Conservation (phyloP, 2,797 vertebrate species). For the Cacajao melanocephalus region DNA sequence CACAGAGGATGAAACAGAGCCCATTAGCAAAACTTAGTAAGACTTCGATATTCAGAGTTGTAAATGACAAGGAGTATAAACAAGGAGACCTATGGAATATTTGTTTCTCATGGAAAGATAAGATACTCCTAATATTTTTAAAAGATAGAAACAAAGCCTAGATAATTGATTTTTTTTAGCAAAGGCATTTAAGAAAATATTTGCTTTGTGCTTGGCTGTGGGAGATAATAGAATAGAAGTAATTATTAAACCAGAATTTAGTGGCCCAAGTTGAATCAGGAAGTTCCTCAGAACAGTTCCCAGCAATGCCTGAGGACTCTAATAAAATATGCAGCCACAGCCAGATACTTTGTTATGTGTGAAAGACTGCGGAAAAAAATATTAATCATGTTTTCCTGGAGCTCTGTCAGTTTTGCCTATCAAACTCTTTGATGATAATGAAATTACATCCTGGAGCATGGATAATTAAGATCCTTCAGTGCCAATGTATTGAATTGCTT, state of each 20-base stretch:
- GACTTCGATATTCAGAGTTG: conserved; percentile 23
- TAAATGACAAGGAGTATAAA: conserved; percentile 39
- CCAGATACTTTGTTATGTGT: background rate
- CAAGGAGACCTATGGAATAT: conserved; percentile 1
- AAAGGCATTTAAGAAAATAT: conserved; percentile 54
- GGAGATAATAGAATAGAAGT: conserved; percentile 32
- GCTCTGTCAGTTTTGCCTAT: background rate
- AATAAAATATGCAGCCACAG: background rate
- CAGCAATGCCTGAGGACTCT: background rate
- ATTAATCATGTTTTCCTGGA: background rate
- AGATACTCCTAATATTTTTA: conserved; percentile 32
- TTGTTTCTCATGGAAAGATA: conserved; percentile 60
- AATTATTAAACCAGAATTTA: conserved; percentile 58
- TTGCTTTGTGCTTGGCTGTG: conserved; percentile 37
- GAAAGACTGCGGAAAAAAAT: background rate
- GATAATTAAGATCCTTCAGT: background rate
- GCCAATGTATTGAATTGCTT: background rate
- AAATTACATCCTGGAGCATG: background rate
- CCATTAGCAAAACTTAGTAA: background rate
- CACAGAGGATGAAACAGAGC: background rate
- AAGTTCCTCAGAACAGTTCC: conserved; percentile 17
- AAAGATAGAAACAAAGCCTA: conserved; percentile 36
- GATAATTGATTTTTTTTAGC: conserved; percentile 40
- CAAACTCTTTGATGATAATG: background rate
- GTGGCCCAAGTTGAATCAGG: background rate